These are phyloP conservation scores for Diaperis boleti DNA, from an alignment of 2,888 invertebrate species.

Conservation along the genomic window DNA sequence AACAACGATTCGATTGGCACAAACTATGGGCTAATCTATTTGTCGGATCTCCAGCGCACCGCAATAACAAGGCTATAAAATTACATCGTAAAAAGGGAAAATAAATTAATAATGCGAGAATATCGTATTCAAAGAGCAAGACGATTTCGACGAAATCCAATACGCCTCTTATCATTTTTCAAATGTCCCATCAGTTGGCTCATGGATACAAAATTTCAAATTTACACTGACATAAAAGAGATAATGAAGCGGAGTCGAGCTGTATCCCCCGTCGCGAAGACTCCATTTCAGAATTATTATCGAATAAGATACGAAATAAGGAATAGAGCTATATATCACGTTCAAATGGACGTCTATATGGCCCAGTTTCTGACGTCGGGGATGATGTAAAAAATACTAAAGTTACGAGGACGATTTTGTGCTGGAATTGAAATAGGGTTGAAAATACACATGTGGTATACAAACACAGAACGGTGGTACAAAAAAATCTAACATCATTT, in stretches of 20 bases:
- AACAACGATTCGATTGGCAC: neutral
- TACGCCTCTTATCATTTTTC: conserved; percentile 42
- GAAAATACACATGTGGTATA: no score
- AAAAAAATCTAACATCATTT: no score
- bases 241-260: conserved; percentile 36
- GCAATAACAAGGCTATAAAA: conserved; percentile 43
- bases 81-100: conserved; percentile 40
- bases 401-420: conserved; percentile 36
- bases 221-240: conserved; percentile 40
- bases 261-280: conserved; percentile 14
- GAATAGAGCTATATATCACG: conserved; percentile 34
- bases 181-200: conserved; percentile 39
- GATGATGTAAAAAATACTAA: conserved; percentile 37
- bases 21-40: conserved; percentile 17
- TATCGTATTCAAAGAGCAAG: conserved; percentile 37
- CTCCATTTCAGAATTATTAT: conserved; percentile 35
- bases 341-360: conserved; percentile 34
- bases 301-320: conserved; percentile 36
- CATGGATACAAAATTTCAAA: conserved; percentile 35
- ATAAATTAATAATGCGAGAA: conserved; percentile 41
- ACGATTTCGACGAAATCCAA: conserved; percentile 39
- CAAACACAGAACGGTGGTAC: no score
- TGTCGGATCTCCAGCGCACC: conserved; percentile 35
- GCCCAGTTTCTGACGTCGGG: conserved; percentile 30
- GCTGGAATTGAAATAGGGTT: no score